Evolutionary conservation across 2,888 invertebrate genomes (phyloP).

Genomic region (Tricholauxania praeusta): DNA sequence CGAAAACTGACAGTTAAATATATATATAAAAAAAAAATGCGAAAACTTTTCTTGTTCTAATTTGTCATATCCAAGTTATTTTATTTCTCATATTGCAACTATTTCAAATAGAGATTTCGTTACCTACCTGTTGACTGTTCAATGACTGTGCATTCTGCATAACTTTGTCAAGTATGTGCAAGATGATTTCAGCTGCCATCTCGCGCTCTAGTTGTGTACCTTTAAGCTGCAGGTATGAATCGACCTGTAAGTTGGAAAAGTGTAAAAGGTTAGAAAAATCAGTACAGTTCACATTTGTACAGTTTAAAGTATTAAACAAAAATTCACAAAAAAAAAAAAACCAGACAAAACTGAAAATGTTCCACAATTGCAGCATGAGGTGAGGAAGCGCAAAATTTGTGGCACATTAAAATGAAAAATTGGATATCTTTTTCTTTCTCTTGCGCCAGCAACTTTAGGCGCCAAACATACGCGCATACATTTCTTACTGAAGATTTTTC

Average conservation of each 20-base stretch:
- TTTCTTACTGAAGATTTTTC: too few species aligned
- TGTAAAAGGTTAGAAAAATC: background rate
- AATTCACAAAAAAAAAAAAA: too few species aligned
- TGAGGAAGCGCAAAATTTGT: conserved; percentile 49
- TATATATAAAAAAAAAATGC: background rate
- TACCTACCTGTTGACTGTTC: conserved; percentile 78
- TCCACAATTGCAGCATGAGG: too few species aligned
- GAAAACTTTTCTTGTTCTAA: background rate
- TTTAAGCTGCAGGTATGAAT: conserved; percentile 66
- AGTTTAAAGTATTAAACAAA: too few species aligned
- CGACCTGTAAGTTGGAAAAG: conserved; percentile 58
- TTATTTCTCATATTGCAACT: too few species aligned
- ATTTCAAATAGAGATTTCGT: conserved; percentile 26
- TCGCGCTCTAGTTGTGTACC: conserved; percentile 69
- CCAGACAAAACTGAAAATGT: too few species aligned
- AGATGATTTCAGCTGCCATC: conserved; percentile 71
- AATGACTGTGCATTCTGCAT: conserved; percentile 77
- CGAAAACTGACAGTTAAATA: too few species aligned
- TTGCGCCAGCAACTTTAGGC: background rate
- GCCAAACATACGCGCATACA: too few species aligned
- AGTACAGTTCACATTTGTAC: conserved; percentile 19
- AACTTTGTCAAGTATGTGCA: conserved; percentile 76
- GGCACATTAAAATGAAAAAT: conserved; percentile 63
- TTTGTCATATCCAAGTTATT: background rate
- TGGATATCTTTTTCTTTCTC: conserved; percentile 42